Evolutionary conservation across 1,140 invertebrate species (phyloP).

Genomic region (Drosophila lowei): DNA sequence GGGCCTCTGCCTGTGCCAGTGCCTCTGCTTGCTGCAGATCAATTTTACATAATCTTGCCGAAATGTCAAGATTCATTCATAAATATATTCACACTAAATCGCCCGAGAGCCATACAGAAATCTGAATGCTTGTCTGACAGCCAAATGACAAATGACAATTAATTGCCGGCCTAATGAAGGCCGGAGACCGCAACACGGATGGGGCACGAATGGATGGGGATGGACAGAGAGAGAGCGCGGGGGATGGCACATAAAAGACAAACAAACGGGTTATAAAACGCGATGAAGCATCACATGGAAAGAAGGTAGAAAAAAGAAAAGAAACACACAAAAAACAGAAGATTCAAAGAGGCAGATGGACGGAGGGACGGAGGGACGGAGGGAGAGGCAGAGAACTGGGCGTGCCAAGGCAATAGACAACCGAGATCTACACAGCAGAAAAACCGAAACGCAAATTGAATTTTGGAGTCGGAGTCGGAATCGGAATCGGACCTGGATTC

Average conservation of each 20-base stretch:
- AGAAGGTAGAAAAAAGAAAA: constrained; percentile 5
- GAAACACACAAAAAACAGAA: too few relatives aligned
- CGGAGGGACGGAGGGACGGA: too few relatives aligned
- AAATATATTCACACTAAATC: constrained; percentile 39
- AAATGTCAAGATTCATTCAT: constrained; percentile 51
- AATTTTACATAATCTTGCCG: constrained; percentile 27
- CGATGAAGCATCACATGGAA: constrained; percentile 34
- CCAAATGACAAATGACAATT: constrained; percentile 75
- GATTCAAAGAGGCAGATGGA: too few relatives aligned
- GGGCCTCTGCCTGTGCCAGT: too few relatives aligned
- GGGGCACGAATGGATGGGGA: neutral
- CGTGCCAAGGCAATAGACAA: constrained; percentile 54
- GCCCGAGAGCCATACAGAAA: constrained; percentile 16
- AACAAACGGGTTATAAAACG: constrained; percentile 64
- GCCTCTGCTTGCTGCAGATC: constrained; percentile 2
- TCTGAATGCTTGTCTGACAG: constrained; percentile 17
- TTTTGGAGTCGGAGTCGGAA: constrained; percentile 13
- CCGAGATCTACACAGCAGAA: constrained; percentile 9
- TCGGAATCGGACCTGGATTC: neutral
- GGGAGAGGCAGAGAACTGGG: constrained; percentile 39
- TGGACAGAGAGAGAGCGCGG: neutral
- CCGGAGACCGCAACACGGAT: neutral
- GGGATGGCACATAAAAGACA: constrained; percentile 7
- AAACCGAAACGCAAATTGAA: constrained; percentile 69
- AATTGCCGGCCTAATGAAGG: constrained; percentile 72